Conservation (phyloP, 2,113 vertebrate genomes). For the Hirundichthys speculiger region DNA sequence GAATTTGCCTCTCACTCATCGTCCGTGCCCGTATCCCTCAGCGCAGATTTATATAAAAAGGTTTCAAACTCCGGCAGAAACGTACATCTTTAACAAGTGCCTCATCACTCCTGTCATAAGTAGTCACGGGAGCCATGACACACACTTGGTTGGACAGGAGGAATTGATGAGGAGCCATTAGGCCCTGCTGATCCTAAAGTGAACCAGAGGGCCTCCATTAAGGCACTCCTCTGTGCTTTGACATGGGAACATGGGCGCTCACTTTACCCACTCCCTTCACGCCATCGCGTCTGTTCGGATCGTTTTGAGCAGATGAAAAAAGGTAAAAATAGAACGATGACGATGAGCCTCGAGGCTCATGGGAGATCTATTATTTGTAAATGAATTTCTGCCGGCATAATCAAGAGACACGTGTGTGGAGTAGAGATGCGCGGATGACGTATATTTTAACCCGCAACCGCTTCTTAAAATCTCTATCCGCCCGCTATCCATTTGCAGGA, state of each 20-base stretch:
- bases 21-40: conserved; percentile 52
- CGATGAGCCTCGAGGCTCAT: conserved; percentile 10
- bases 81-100: conserved; percentile 74
- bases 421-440: too few species aligned
- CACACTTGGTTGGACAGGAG: conserved; percentile 65
- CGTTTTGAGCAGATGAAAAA: background rate
- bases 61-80: conserved; percentile 68
- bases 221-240: conserved; percentile 10
- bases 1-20: conserved; percentile 36
- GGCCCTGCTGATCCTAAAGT: conserved; percentile 52
- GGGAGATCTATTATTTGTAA: conserved; percentile 1
- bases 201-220: conserved; percentile 49
- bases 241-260: conserved; percentile 14
- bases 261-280: background rate
- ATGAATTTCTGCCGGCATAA: conserved; percentile 10
- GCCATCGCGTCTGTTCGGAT: background rate
- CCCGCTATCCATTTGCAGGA: too few species aligned
- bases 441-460: too few species aligned
- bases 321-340: background rate
- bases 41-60: conserved; percentile 70
- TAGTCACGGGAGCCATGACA: conserved; percentile 76
- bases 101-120: conserved; percentile 76
- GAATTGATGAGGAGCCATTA: conserved; percentile 73
- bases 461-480: too few species aligned
- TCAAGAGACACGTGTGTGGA: too few species aligned